A percentile compares a stretch with the other conserved stretches of the same genome.
phyloP scores from a whole-genome alignment of 2,888 invertebrate genomes.

The Xanthorhoe spadicearia region DNA sequence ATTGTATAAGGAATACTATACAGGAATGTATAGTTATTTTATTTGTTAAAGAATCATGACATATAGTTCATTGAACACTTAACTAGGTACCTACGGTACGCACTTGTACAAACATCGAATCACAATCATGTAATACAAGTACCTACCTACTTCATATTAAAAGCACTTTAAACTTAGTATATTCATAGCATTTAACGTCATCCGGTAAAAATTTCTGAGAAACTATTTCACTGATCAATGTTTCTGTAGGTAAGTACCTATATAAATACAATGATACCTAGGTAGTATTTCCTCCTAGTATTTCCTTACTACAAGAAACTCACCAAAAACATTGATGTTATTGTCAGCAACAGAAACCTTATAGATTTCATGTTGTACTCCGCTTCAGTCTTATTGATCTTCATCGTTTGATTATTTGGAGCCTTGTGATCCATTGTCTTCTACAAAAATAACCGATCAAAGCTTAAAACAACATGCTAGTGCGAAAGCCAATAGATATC shows the following conservation, averaged over 20 bases:
- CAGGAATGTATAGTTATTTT: too few species aligned
- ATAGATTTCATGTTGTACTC: slow-evolving; percentile 81
- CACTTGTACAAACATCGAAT: not conserved
- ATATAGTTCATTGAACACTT: not conserved
- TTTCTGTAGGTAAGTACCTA: too few species aligned
- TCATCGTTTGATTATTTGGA: slow-evolving; percentile 58
- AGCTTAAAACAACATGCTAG: slow-evolving; percentile 24
- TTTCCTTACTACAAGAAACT: slow-evolving; percentile 52
- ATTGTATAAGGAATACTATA: too few species aligned
- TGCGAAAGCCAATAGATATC: slow-evolving; percentile 45
- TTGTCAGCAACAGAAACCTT: slow-evolving; percentile 74
- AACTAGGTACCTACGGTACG: not conserved
- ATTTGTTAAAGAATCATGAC: too few species aligned
- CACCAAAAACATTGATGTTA: slow-evolving; percentile 78
- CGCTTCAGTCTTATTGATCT: slow-evolving; percentile 70
- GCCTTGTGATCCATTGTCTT: slow-evolving; percentile 28
- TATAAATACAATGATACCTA: too few species aligned
- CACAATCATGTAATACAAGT: not conserved
- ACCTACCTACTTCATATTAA: too few species aligned
- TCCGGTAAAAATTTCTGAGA: not conserved
- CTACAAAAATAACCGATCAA: slow-evolving; percentile 25
- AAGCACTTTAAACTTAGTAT: not conserved
- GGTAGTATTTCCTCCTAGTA: too few species aligned
- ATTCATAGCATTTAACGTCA: not conserved
- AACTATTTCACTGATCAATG: too few species aligned